Evolutionary conservation across 1,140 invertebrate species (phyloP).

Genomic region (Ceratina japonica): DNA sequence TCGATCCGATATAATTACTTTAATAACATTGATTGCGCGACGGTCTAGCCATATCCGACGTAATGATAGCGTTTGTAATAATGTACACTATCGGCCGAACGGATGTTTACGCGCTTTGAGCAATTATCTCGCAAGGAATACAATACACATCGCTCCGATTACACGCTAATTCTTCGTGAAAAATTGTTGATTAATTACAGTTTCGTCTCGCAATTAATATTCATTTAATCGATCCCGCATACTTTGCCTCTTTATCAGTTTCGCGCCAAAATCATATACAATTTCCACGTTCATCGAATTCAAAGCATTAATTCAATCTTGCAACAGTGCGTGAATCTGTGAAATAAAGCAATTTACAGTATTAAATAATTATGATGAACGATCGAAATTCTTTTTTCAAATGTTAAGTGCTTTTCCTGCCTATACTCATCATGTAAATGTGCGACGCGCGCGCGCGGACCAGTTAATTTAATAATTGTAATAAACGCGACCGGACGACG

Average conservation of each 20-base stretch:
- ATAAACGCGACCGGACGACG: background rate
- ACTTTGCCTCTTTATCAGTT: background rate
- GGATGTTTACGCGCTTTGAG: background rate
- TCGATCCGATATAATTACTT: background rate
- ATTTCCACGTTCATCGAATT: too few species aligned
- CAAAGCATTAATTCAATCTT: too few species aligned
- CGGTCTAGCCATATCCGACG: background rate
- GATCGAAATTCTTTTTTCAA: too few species aligned
- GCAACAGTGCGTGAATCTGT: too few species aligned
- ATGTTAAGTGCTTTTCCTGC: too few species aligned
- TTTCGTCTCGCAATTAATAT: background rate
- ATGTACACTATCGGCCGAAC: background rate
- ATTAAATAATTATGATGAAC: too few species aligned
- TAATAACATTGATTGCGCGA: conserved; percentile 4
- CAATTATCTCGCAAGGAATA: background rate
- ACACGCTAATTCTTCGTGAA: background rate
- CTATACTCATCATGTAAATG: background rate
- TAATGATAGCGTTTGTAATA: background rate
- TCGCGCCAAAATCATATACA: too few species aligned
- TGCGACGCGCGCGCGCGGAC: too few species aligned
- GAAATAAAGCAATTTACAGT: too few species aligned
- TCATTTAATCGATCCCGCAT: background rate
- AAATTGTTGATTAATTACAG: background rate
- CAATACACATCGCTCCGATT: background rate
- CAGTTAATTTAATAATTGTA: background rate